Conservation (phyloP, 2,888 invertebrate genomes). For the Marasmarcha lunaedactyla region DNA sequence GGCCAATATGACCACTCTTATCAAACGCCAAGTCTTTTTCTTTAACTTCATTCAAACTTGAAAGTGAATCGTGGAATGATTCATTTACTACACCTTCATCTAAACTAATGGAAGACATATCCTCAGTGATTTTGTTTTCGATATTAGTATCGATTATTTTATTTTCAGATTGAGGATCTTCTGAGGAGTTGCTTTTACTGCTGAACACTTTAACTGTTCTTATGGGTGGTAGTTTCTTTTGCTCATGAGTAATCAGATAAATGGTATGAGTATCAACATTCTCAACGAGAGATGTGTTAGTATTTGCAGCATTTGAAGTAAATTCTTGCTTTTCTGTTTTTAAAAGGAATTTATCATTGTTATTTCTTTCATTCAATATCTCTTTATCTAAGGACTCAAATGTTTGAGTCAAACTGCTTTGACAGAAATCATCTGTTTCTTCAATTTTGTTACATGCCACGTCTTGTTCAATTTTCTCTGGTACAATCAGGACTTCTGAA, state of each 20-base stretch:
- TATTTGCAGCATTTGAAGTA: conserved; percentile 38
- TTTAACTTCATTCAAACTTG: too few relatives aligned
- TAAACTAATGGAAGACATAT: conserved; percentile 24
- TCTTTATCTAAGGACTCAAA: too few relatives aligned
- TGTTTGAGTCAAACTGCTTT: too few relatives aligned
- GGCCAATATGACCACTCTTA: too few relatives aligned
- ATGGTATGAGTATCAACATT: conserved; percentile 59
- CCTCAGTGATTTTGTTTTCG: conserved; percentile 30
- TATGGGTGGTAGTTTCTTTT: conserved; percentile 75
- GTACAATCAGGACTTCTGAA: conserved; percentile 52
- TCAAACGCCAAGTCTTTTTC: too few relatives aligned
- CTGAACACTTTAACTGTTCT: conserved; percentile 65
- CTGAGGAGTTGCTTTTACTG: conserved; percentile 72
- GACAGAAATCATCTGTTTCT: too few relatives aligned
- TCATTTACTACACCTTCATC: neutral
- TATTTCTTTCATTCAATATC: conserved; percentile 44
- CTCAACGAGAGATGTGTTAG: conserved; percentile 33
- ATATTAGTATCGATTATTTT: conserved; percentile 18
- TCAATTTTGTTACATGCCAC: too few relatives aligned
- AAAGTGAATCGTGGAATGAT: conserved; percentile 4
- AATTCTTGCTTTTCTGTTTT: conserved; percentile 32
- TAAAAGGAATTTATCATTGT: conserved; percentile 46
- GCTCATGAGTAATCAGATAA: conserved; percentile 79
- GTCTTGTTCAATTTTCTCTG: conserved; percentile 25
- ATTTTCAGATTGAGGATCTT: conserved; percentile 25